These are phyloP conservation scores for Drosophila leonis DNA, from an alignment of 2,888 invertebrate genomes.

Conservation along the genomic window DNA sequence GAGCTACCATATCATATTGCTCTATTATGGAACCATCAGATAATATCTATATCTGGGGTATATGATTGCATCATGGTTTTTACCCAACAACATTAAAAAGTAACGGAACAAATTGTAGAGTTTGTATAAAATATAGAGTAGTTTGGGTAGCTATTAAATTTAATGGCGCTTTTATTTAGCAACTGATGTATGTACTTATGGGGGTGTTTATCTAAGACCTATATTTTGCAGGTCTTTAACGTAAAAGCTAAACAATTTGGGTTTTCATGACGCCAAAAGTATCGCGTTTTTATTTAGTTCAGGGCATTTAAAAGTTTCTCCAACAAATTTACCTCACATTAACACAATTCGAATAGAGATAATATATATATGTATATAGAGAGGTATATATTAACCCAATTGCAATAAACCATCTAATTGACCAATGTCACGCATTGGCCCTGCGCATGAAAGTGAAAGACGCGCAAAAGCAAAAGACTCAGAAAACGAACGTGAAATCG, in stretches of 20 bases:
- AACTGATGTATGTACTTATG: background rate
- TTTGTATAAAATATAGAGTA: background rate
- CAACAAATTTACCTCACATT: constrained; percentile 20
- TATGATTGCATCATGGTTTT: background rate
- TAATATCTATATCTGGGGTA: background rate
- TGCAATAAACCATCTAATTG: constrained; percentile 44
- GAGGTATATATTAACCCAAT: constrained; percentile 1
- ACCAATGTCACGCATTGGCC: constrained; percentile 57
- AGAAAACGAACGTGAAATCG: constrained; percentile 68
- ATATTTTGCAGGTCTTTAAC: background rate
- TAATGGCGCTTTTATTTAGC: background rate
- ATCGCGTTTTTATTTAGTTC: background rate
- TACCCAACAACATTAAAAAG: background rate
- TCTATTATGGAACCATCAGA: background rate
- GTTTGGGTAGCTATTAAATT: background rate
- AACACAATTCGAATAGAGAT: constrained; percentile 13
- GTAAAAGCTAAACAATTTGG: background rate
- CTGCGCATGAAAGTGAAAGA: constrained; percentile 56
- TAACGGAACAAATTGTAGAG: background rate
- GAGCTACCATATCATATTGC: background rate
- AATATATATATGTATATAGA: background rate
- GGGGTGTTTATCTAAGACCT: background rate
- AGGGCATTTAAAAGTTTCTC: constrained; percentile 25
- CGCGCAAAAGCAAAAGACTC: constrained; percentile 68
- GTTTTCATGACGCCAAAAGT: background rate